Evolutionary conservation across 2,113 vertebrate genomes (phyloP), one percentile per base, ranked within the genome.

Genomic region (Cromileptes altivelis): DNA sequence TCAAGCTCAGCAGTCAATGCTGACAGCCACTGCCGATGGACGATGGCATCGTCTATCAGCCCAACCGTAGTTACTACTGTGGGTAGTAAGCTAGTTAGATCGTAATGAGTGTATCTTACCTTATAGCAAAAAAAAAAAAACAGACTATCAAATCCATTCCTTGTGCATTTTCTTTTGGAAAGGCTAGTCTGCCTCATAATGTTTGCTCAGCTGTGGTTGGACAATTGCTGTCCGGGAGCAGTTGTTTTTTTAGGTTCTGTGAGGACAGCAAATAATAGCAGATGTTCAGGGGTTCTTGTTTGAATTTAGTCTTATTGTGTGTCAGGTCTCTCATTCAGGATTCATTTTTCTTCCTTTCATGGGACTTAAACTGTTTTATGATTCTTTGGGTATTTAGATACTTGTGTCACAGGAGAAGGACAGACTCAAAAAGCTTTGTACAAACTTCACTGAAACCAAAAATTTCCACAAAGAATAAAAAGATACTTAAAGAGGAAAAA

Each of bases 351-450:
- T 73, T 25, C 49, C 7, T 67, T 80, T 67, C 7, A 52, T n/a
- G n/a, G 30, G 64, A n/a, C 9, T 52, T 11, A 17, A 13, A 27
- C 25, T 11, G 60, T 57, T 76, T 64, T 14, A 3, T 27, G 3
- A 52, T 74, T 40, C 1, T 68, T n/a, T 49, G 4, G 18, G 65
- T 19, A 56, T 65, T 30, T 14, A 7, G n/a, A 9, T 47, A 47
- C 81, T 77, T 72, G 58, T 63, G 21, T 52, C 30, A 53, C n/a
- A 30, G n/a, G 1, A 42, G 49, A 62, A 68, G 2, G 49, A 52
- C 49, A 27, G 23, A 1, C 17, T 42, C 30, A 47, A 62, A 37
- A 58, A n/a, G 9, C 11, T 33, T 25, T 19, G 13, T 3, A 17
- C 4, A 49, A 68, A 47, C 3, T 37, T 37, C 33, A 37, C 33